phyloP scores from a whole-genome alignment of 2,888 invertebrate genomes.

The Tetheella fluctuosa region DNA sequence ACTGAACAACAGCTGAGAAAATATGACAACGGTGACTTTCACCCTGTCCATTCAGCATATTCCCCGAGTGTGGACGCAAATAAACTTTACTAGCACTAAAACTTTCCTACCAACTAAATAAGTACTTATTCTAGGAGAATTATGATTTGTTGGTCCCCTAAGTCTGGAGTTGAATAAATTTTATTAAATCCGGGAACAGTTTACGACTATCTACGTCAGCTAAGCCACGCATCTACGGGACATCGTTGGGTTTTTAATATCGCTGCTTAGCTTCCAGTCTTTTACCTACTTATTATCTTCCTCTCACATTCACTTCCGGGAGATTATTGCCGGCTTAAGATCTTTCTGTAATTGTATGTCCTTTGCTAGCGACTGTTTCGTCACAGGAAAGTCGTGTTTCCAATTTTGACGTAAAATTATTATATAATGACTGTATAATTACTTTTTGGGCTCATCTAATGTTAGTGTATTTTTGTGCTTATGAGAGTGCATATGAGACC shows the following conservation, averaged over 20 bases:
- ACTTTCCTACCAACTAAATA: conserved; percentile 77
- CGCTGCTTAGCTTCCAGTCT: conserved; percentile 50
- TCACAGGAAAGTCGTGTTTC: conserved; percentile 26
- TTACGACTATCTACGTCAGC: conserved; percentile 77
- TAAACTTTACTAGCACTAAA: conserved; percentile 78
- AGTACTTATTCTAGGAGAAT: conserved; percentile 72
- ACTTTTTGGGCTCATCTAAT: no score
- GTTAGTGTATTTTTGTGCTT: no score
- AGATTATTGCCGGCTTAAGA: conserved; percentile 28
- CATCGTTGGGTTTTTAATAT: conserved; percentile 68
- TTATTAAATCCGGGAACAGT: conserved; percentile 79
- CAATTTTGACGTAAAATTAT: no score
- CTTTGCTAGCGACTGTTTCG: conserved; percentile 13
- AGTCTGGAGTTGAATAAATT: conserved; percentile 78
- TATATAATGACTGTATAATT: no score
- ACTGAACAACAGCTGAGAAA: background rate
- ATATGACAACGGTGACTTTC: conserved; percentile 27
- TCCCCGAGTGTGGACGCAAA: conserved; percentile 60
- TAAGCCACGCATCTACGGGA: conserved; percentile 57
- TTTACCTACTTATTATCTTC: conserved; percentile 43
- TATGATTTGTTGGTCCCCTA: conserved; percentile 80
- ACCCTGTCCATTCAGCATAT: conserved; percentile 45
- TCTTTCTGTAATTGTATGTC: conserved; percentile 5
- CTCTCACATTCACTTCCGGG: conserved; percentile 35
- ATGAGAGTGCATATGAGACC: no score